phyloP scores from a whole-genome alignment of 2,113 vertebrate genomes.

The Delphinapterus leucas region DNA sequence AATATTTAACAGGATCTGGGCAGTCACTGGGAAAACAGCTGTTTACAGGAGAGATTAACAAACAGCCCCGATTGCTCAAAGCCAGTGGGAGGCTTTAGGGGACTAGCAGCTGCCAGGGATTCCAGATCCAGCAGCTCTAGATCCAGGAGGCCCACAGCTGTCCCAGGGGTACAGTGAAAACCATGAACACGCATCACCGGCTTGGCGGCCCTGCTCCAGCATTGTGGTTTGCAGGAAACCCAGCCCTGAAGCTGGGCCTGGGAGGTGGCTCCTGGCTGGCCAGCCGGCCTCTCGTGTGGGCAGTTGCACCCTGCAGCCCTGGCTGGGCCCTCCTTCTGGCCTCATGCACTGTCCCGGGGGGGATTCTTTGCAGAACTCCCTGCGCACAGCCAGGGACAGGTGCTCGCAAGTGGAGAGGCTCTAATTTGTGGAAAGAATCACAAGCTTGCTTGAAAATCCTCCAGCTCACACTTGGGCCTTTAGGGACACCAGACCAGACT shows the following conservation, averaged over 20 bases:
- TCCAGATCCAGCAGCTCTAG: neutral
- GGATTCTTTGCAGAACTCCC: too few relatives aligned
- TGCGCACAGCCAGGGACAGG: neutral
- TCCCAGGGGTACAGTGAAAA: slow-evolving; percentile 7
- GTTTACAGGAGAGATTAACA: slow-evolving; percentile 48
- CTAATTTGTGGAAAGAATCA: neutral
- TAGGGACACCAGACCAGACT: neutral
- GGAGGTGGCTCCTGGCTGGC: slow-evolving; percentile 21
- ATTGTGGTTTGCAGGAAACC: slow-evolving; percentile 39
- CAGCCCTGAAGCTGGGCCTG: slow-evolving; percentile 69
- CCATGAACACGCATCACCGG: slow-evolving; percentile 35
- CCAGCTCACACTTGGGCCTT: neutral
- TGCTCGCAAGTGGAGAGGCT: neutral
- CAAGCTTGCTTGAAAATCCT: neutral
- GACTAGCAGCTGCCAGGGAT: neutral
- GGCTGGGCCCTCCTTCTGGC: neutral
- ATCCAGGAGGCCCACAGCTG: neutral
- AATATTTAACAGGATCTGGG: slow-evolving; percentile 54
- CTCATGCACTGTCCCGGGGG: neutral
- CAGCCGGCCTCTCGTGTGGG: rapidly evolving
- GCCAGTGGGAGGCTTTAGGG: neutral
- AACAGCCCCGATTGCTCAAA: slow-evolving; percentile 40
- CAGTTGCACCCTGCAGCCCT: neutral
- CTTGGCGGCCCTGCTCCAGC: neutral
- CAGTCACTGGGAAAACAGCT: slow-evolving; percentile 43